Percentiles rank a stretch among this genome's conserved stretches.
Conservation (phyloP, 2,888 invertebrate genomes). For the Brachypalpus laphriformis region DNA sequence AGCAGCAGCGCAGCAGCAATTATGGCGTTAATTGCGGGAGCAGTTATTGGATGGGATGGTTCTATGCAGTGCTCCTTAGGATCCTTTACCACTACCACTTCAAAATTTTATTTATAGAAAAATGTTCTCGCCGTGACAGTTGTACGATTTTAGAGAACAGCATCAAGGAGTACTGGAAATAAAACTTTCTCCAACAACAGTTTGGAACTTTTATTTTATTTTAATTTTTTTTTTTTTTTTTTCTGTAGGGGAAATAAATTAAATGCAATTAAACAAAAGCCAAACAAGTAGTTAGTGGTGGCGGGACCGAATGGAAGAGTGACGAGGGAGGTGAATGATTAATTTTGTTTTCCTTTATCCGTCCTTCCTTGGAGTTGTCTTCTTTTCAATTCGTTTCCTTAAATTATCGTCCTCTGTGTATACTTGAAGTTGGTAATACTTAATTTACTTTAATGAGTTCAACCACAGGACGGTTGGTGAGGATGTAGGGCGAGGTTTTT, state of each 20-base stretch:
- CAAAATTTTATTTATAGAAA: conserved; percentile 25
- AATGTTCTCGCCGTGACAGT: neutral
- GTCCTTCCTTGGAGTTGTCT: conserved; percentile 48
- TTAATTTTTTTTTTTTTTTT: neutral
- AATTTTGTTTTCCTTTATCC: conserved; percentile 49
- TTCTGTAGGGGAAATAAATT: conserved; percentile 50
- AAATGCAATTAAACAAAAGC: conserved; percentile 62
- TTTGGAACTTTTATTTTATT: neutral
- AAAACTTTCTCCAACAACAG: conserved; percentile 35
- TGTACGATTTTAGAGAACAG: neutral
- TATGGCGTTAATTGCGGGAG: conserved; percentile 54
- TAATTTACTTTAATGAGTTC: conserved; percentile 64
- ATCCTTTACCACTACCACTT: neutral
- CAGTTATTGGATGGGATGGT: neutral
- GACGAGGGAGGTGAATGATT: conserved; percentile 35
- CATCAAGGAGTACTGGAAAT: conserved; percentile 15
- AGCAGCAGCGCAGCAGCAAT: conserved; percentile 20
- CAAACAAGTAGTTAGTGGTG: conserved; percentile 62
- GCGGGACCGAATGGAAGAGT: neutral
- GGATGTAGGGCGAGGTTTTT: neutral
- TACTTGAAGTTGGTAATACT: conserved; percentile 51
- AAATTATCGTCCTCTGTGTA: conserved; percentile 13
- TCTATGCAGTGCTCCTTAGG: neutral
- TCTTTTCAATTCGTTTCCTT: conserved; percentile 51
- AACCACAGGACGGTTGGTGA: conserved; percentile 14